phyloP scores from a whole-genome alignment of 2,797 vertebrate genomes.

The Meriones psammophilus region DNA sequence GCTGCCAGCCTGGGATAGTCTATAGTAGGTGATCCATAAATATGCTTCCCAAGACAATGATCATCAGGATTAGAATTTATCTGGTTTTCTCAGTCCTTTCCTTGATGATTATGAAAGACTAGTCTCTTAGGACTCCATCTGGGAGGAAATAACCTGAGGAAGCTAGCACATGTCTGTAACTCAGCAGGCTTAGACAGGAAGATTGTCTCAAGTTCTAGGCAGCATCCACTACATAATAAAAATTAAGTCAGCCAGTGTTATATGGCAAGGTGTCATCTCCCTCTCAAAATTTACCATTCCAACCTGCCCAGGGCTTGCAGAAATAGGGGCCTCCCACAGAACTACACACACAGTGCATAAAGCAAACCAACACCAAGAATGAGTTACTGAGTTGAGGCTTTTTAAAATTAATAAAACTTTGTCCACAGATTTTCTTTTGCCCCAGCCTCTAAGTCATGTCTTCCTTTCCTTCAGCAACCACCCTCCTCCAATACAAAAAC shows the following conservation, averaged over 20 bases:
- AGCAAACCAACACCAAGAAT: conserved; percentile 70
- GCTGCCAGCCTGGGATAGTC: not conserved
- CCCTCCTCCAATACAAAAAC: not conserved
- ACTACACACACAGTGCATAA: conserved; percentile 49
- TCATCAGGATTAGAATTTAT: conserved; percentile 40
- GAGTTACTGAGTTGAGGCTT: conserved; percentile 29
- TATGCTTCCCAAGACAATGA: conserved; percentile 50
- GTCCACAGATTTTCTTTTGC: conserved; percentile 52
- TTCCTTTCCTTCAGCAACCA: conserved; percentile 5
- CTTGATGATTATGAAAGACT: conserved; percentile 23
- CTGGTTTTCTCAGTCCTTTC: conserved; percentile 47
- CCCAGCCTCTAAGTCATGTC: conserved; percentile 54
- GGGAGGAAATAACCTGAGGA: conserved; percentile 35
- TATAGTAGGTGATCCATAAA: conserved; percentile 27
- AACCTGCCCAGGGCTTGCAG: conserved; percentile 30
- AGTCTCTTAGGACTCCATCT: conserved; percentile 37
- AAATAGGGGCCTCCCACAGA: conserved; percentile 27
- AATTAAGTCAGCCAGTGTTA: not conserved
- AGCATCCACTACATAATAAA: not conserved
- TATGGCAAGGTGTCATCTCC: not conserved
- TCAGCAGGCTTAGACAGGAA: not conserved
- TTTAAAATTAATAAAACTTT: conserved; percentile 74
- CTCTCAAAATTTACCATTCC: not conserved
- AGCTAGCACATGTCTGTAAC: not conserved
- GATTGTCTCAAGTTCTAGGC: not conserved